Evolutionary conservation across 2,797 vertebrate species (phyloP).

Genomic region (Ispidina lecontei): DNA sequence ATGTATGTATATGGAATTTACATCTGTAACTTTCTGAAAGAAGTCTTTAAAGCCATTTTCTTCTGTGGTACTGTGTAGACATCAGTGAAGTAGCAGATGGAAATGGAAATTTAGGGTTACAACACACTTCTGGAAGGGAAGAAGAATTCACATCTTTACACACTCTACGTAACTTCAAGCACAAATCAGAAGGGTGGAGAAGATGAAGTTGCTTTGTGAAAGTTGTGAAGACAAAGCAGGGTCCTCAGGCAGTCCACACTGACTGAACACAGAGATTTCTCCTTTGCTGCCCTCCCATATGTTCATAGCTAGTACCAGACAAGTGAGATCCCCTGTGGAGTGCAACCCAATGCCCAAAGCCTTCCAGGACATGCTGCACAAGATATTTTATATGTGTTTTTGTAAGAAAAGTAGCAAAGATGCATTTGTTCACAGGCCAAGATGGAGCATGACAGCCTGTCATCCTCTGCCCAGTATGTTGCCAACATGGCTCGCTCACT

Average conservation of each 20-base stretch:
- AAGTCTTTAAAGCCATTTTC: neutral
- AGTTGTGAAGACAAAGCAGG: neutral
- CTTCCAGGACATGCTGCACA: neutral
- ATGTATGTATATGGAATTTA: neutral
- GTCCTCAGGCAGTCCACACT: neutral
- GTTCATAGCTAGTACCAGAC: neutral
- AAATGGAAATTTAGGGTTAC: neutral
- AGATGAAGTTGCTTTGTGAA: neutral
- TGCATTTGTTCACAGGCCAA: neutral
- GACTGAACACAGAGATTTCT: neutral
- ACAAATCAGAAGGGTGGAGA: neutral
- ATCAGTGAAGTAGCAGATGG: neutral
- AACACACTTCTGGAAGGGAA: neutral
- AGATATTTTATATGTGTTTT: accelerated
- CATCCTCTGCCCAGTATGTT: neutral
- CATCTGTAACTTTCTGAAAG: neutral
- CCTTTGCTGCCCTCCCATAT: neutral
- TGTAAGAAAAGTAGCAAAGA: neutral
- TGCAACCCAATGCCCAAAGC: neutral
- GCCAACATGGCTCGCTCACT: neutral
- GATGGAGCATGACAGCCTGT: neutral
- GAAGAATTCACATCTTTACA: neutral
- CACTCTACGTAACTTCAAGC: neutral
- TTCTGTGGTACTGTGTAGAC: neutral
- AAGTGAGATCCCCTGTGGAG: neutral